phyloP scores from a whole-genome alignment of 2,888 invertebrate genomes.

The Aphidius colemani region DNA sequence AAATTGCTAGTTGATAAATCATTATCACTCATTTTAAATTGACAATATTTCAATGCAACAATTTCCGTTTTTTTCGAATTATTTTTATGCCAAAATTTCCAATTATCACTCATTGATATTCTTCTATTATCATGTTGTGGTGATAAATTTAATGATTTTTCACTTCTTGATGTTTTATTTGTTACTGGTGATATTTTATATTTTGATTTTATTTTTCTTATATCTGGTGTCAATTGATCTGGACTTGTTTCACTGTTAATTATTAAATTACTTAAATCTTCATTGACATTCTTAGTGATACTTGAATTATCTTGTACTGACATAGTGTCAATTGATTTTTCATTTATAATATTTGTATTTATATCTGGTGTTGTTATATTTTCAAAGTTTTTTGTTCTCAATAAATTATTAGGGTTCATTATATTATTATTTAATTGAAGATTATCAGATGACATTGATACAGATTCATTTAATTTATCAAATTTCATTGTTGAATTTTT shows the following conservation, averaged over 20 bases:
- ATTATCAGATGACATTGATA: conserved; percentile 38
- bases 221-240: too few species aligned
- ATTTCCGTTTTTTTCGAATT: conserved; percentile 25
- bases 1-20: conserved; percentile 10
- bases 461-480: conserved; percentile 1
- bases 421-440: conserved; percentile 15
- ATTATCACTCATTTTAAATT: conserved; percentile 26
- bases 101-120: conserved; percentile 29
- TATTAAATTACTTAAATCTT: too few species aligned
- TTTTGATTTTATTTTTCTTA: too few species aligned
- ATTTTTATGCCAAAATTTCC: conserved; percentile 45
- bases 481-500: conserved; percentile 2
- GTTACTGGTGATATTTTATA: background rate
- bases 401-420: conserved; percentile 21
- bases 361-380: conserved; percentile 40
- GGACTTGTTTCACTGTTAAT: background rate
- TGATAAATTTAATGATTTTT: conserved; percentile 18
- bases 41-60: conserved; percentile 32
- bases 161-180: too few species aligned
- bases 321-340: conserved; percentile 6
- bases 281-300: conserved; percentile 11
- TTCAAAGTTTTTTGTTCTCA: conserved; percentile 40
- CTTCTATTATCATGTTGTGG: conserved; percentile 6
- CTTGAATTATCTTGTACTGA: conserved; percentile 9
- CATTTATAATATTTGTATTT: conserved; percentile 36